phyloP scores from a whole-genome alignment of 1,140 invertebrate species.

The Calliphora vicina region DNA sequence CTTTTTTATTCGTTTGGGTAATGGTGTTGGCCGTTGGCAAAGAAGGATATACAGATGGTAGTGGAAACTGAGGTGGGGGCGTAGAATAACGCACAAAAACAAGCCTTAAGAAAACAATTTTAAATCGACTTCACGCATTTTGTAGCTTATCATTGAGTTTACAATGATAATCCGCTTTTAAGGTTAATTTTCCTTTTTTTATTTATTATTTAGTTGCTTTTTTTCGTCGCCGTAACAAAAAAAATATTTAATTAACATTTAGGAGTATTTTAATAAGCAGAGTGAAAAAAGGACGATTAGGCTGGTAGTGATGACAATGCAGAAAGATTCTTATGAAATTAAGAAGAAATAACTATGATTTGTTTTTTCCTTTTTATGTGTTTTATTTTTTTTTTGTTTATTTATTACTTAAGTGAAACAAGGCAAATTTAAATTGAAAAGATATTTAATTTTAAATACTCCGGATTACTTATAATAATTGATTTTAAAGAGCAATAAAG shows the following conservation, averaged over 20 bases:
- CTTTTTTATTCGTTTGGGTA: slow-evolving; percentile 9
- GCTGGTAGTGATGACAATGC: slow-evolving; percentile 17
- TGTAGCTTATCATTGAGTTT: slow-evolving; percentile 30
- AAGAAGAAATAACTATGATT: not conserved
- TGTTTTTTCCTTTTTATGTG: not conserved
- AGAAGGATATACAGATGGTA: not conserved
- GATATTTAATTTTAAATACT: no score
- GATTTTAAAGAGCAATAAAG: no score
- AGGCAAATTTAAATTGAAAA: no score
- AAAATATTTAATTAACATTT: slow-evolving; percentile 32
- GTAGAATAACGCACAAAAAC: not conserved
- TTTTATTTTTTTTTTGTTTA: no score
- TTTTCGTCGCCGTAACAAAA: not conserved
- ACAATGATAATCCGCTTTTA: slow-evolving; percentile 35
- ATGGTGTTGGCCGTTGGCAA: not conserved
- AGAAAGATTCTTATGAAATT: not conserved
- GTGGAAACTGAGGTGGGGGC: not conserved
- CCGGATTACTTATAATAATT: no score
- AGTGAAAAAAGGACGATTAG: not conserved
- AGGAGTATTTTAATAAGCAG: slow-evolving; percentile 24
- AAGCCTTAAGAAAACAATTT: slow-evolving; percentile 25
- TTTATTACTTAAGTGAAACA: no score
- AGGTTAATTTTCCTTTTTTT: slow-evolving; percentile 28
- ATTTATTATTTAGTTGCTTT: not conserved
- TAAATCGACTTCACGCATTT: slow-evolving; percentile 32